Evolutionary conservation across 2,113 vertebrate genomes (phyloP).

Genomic region (Sphyrna mokarran): DNA sequence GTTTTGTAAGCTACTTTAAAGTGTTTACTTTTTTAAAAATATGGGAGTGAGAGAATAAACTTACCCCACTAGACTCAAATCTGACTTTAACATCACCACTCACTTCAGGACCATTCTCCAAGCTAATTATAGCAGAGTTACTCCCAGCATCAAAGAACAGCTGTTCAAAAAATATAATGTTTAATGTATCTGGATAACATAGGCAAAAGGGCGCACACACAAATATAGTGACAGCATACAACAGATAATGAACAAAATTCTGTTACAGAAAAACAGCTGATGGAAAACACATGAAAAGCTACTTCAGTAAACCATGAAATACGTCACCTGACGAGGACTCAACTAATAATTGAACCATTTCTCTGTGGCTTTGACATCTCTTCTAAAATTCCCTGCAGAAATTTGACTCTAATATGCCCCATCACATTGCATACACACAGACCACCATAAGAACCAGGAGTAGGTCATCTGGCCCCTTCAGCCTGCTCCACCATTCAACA

Average conservation of each 20-base stretch:
- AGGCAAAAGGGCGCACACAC: neutral
- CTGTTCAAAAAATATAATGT: slow-evolving; percentile 47
- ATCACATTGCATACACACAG: neutral
- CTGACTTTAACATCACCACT: slow-evolving; percentile 82
- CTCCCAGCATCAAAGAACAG: slow-evolving; percentile 73
- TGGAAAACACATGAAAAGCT: neutral
- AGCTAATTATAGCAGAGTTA: slow-evolving; percentile 67
- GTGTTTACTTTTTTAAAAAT: neutral
- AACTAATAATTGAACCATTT: neutral
- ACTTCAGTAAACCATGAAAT: no score
- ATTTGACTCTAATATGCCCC: neutral
- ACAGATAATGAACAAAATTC: neutral
- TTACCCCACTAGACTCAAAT: slow-evolving; percentile 79
- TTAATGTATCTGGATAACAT: neutral
- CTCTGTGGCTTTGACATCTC: neutral
- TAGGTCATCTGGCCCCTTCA: no score
- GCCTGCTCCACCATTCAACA: no score
- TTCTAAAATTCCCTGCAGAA: neutral
- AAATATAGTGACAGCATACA: no score
- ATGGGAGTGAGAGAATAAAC: slow-evolving; percentile 45
- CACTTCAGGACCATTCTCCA: slow-evolving; percentile 67
- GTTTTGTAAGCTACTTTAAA: neutral
- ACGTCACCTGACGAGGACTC: neutral
- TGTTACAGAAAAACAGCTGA: neutral
- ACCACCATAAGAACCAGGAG: no score